Conservation (phyloP, 2,888 invertebrate genomes). For the Ormyrus pomaceus region DNA sequence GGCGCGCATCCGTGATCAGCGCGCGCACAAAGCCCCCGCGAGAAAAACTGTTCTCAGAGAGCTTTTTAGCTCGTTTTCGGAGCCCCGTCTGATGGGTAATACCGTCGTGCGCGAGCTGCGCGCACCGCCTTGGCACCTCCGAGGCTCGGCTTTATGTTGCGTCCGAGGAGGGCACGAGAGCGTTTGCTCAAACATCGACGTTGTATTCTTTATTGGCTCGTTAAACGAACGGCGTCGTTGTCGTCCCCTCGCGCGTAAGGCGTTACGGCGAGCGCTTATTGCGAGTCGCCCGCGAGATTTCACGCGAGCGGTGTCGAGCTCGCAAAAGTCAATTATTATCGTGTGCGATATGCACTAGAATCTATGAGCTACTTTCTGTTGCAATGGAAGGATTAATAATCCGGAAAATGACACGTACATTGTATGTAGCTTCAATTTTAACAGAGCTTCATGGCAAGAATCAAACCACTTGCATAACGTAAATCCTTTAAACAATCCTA, state of each 20-base stretch:
- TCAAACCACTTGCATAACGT: no score
- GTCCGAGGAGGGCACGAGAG: constrained; percentile 4
- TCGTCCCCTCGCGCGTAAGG: not conserved
- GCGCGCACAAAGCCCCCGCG: constrained; percentile 9
- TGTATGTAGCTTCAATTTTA: no score
- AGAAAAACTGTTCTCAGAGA: no score
- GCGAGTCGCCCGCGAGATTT: constrained; percentile 9
- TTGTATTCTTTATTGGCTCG: constrained; percentile 48
- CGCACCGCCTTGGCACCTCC: constrained; percentile 25
- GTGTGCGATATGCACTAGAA: no score
- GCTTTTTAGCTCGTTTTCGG: no score
- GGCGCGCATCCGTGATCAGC: constrained; percentile 18
- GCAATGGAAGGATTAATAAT: no score
- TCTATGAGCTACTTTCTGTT: no score
- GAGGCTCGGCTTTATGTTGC: constrained; percentile 29
- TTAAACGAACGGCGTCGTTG: constrained; percentile 38
- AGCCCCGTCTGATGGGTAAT: no score
- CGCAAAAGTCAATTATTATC: not conserved
- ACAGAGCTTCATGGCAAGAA: no score
- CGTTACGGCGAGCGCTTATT: constrained; percentile 11
- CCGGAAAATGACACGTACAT: no score
- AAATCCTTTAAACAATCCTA: no score
- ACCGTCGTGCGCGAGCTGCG: not conserved
- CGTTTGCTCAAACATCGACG: constrained; percentile 34
- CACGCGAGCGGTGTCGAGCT: not conserved